Evolutionary conservation across 2,888 invertebrate species (phyloP), one percentile per base, ranked within the genome.

Genomic region (Vanessa cardui): DNA sequence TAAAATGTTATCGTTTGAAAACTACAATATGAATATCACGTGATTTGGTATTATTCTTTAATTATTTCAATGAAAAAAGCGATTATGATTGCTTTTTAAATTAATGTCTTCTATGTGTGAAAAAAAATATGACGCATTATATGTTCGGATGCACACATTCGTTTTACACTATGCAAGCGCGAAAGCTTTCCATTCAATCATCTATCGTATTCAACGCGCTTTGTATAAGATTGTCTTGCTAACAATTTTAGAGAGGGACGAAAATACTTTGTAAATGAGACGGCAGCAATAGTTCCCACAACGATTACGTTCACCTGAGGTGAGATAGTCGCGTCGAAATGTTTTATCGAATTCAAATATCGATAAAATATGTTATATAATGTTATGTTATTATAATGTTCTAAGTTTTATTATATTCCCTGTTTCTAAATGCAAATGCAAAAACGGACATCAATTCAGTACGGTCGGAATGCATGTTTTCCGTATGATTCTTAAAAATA

Each of bases 281-380:
- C 77, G 82, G 86, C 77, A 76, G 82, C 80, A 83, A 84, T 83
- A 82, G 87, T 92, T 92, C 92, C 90, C 92, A 92, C 91, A 90
- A 88, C 82, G 90, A 92, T 92, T 90, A 91, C 87, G 85, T 89
- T 89, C 89, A 90, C 88, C 88, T 90, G 87, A 87, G 84, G 76
- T 77, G 76, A 62, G 61, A 31, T 76, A 80, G 80, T 70, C 12
- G 15, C 12, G 44, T n/a, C 58, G 15, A 18, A 26, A 60, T 54
- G 8, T 64, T 64, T 62, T 64, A 61, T 68, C 58, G 62, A 50
- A 21, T 21, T 39, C 39, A 8, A 39, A 39, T 39, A 39, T 39
- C 39, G 39, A 64, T 61, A 46, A 47, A n/a, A 47, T 26, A 58
- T 45, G 6, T 15, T 3, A 12, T 12, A n/a, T n/a, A n/a, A n/a